Conservation (phyloP, 1,140 invertebrate species). For the Listronotus oregonensis region DNA sequence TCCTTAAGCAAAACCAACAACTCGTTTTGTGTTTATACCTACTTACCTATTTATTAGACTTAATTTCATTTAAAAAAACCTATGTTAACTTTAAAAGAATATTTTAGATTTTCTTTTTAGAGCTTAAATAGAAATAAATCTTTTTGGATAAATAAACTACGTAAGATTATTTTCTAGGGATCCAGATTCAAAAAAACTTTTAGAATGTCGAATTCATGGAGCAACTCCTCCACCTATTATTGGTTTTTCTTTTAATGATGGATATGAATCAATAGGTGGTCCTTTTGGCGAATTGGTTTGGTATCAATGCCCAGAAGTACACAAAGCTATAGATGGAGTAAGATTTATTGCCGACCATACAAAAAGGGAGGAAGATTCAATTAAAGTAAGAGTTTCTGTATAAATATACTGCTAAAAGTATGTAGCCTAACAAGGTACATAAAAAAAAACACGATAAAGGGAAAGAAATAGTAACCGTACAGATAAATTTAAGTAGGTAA, state of each 20-base stretch:
- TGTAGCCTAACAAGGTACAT: not conserved
- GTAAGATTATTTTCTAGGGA: slow-evolving; percentile 60
- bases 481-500: too few relatives aligned
- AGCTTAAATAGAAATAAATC: too few relatives aligned
- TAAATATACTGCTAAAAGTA: not conserved
- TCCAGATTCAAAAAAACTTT: slow-evolving; percentile 62
- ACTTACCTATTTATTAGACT: too few relatives aligned
- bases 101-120: too few relatives aligned
- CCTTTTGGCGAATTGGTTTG: slow-evolving; percentile 62
- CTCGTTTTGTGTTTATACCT: too few relatives aligned
- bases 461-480: too few relatives aligned
- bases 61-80: too few relatives aligned
- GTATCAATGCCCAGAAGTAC: slow-evolving; percentile 89
- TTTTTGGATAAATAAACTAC: too few relatives aligned
- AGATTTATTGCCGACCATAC: slow-evolving; percentile 93
- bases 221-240: slow-evolving; percentile 60
- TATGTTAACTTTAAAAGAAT: too few relatives aligned
- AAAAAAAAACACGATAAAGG: not conserved
- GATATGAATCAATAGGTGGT: slow-evolving; percentile 39
- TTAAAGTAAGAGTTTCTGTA: slow-evolving; percentile 78
- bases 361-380: slow-evolving; percentile 88
- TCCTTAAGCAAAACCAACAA: too few relatives aligned
- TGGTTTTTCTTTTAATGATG: slow-evolving; percentile 41
- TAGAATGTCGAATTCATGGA: slow-evolving; percentile 68
- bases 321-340: slow-evolving; percentile 90